Conservation (phyloP, 1,140 invertebrate genomes). For the Aporrectodea caliginosa region DNA sequence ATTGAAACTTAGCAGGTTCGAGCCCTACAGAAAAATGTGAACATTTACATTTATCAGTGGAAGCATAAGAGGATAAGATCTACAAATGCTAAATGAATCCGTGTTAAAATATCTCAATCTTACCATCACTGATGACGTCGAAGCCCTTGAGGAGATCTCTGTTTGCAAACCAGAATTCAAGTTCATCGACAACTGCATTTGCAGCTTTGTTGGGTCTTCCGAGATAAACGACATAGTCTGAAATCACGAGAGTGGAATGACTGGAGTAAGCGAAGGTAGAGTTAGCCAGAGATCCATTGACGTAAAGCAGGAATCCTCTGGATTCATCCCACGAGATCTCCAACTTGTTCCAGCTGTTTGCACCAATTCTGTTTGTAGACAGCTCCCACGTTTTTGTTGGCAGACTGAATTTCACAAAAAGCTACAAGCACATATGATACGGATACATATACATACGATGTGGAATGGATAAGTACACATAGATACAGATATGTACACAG, state of each 20-base stretch:
- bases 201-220: conserved; percentile 30
- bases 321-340: conserved; percentile 48
- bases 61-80: no score
- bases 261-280: neutral
- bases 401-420: conserved; percentile 11
- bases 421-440: no score
- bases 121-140: conserved; percentile 28
- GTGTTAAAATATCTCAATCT: no score
- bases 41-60: no score
- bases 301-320: conserved; percentile 43
- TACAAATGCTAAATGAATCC: no score
- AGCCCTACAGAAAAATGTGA: no score
- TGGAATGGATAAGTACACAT: no score
- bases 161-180: conserved; percentile 48
- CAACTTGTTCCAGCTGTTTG: conserved; percentile 47
- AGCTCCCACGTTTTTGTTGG: conserved; percentile 42
- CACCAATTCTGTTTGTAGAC: conserved; percentile 35
- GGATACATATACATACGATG: no score
- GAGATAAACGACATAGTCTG: conserved; percentile 27
- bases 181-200: conserved; percentile 45
- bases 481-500: no score
- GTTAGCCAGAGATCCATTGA: conserved; percentile 38
- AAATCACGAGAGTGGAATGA: neutral
- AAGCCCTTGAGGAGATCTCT: conserved; percentile 29
- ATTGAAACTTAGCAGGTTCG: no score